A percentile compares a stretch with the other conserved stretches of the same genome.
These are phyloP conservation scores for Telmatherina bonti DNA, from an alignment of 2,797 vertebrate genomes.

Conservation along the genomic window DNA sequence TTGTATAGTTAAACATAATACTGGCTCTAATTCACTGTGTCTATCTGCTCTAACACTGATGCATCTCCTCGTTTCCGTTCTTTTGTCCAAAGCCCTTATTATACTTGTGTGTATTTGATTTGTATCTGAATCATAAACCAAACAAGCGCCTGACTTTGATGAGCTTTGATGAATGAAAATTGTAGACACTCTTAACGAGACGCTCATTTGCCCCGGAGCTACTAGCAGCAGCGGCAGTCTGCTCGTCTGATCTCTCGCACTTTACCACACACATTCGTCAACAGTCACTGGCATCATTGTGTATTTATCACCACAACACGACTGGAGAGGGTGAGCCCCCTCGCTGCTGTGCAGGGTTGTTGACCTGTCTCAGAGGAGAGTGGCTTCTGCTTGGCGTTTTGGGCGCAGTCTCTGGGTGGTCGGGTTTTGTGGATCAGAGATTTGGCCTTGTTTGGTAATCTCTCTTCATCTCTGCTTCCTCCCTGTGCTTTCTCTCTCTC, in stretches of 20 bases:
- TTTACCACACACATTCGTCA: constrained; percentile 66
- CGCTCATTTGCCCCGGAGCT: constrained; percentile 63
- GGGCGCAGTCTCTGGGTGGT: constrained; percentile 71
- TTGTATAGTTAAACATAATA: constrained; percentile 41
- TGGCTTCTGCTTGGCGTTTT: constrained; percentile 49
- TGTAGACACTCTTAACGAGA: constrained; percentile 60
- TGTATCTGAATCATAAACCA: constrained; percentile 70
- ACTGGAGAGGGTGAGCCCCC: constrained; percentile 16
- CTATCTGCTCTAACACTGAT: constrained; percentile 41
- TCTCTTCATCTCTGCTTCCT: constrained; percentile 68
- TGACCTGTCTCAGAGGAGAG: constrained; percentile 46
- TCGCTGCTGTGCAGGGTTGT: constrained; percentile 12
- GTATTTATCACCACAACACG: constrained; percentile 49
- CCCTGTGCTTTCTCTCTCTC: constrained; percentile 44
- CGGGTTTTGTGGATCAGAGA: constrained; percentile 56
- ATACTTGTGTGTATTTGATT: constrained; percentile 65
- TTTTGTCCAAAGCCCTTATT: constrained; percentile 69
- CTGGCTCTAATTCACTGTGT: constrained; percentile 54
- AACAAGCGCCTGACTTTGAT: constrained; percentile 58
- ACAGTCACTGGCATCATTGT: constrained; percentile 52
- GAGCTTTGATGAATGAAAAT: constrained; percentile 71
- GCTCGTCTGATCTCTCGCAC: constrained; percentile 61
- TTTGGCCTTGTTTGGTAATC: constrained; percentile 80
- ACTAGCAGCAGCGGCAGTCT: constrained; percentile 64
- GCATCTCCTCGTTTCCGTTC: constrained; percentile 62